phyloP scores from a whole-genome alignment of 2,797 vertebrate species.

The Epinephelus awoara region DNA sequence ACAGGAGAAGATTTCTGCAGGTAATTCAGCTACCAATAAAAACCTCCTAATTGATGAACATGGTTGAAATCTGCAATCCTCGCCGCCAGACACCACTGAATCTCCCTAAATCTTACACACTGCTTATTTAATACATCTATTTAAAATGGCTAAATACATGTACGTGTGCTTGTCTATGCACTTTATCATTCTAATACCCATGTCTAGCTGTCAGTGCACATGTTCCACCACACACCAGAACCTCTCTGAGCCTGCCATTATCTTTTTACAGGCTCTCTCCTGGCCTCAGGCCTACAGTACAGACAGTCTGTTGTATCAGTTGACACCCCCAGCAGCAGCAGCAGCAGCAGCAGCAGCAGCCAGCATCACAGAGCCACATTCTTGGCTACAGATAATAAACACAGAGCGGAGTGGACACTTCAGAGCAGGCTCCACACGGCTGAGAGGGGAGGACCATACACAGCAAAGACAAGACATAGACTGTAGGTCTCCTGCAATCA shows the following conservation, averaged over 20 bases:
- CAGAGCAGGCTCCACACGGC: slow-evolving; percentile 63
- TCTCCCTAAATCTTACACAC: no score
- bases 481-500: slow-evolving; percentile 35
- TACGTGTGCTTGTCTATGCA: slow-evolving; percentile 15
- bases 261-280: slow-evolving; percentile 69
- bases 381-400: slow-evolving; percentile 75
- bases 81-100: no score
- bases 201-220: slow-evolving; percentile 42
- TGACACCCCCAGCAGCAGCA: slow-evolving; percentile 55
- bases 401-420: slow-evolving; percentile 73
- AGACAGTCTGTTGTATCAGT: slow-evolving; percentile 60
- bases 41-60: no score
- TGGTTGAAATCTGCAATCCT: no score
- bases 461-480: slow-evolving; percentile 30
- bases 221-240: slow-evolving; percentile 51
- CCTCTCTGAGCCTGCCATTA: slow-evolving; percentile 68
- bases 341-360: slow-evolving; percentile 39
- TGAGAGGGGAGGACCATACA: slow-evolving; percentile 43
- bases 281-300: slow-evolving; percentile 56
- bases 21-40: no score
- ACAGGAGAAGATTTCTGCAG: no score
- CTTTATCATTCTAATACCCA: slow-evolving; percentile 41
- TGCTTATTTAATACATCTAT: background rate
- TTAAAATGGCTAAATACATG: slow-evolving; percentile 8
- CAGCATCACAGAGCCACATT: slow-evolving; percentile 69